phyloP scores from a whole-genome alignment of 2,888 invertebrate species.

The Papilio elwesi region DNA sequence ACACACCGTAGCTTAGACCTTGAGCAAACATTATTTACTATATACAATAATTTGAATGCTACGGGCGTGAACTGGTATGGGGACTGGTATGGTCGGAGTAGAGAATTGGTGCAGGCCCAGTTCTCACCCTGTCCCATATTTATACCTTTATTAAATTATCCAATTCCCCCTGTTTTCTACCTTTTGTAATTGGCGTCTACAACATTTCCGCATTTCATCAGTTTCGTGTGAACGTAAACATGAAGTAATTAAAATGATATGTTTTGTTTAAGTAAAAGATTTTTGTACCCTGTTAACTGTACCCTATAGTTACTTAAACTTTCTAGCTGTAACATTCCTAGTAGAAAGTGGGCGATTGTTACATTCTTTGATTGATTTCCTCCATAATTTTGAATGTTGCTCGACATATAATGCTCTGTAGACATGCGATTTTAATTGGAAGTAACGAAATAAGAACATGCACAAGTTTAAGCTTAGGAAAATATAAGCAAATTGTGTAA shows the following conservation, averaged over 20 bases:
- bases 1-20: constrained; percentile 80
- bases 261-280: not conserved
- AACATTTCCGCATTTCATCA: too few relatives aligned
- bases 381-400: not conserved
- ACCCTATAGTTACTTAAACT: not conserved
- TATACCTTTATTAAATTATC: not conserved
- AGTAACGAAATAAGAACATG: not conserved
- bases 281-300: not conserved
- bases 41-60: constrained; percentile 9
- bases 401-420: constrained; percentile 13
- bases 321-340: constrained; percentile 25
- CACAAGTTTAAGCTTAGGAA: not conserved
- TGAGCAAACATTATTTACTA: not conserved
- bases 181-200: too few relatives aligned
- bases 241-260: too few relatives aligned
- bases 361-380: constrained; percentile 9
- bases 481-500: constrained; percentile 11
- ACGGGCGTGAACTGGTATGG: too few relatives aligned
- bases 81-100: not conserved
- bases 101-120: too few relatives aligned
- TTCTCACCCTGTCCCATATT: too few relatives aligned
- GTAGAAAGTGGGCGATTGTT: constrained; percentile 25
- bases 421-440: constrained; percentile 19
- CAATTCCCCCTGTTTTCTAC: too few relatives aligned
- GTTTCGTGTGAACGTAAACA: too few relatives aligned